phyloP scores from a whole-genome alignment of 2,797 vertebrate species.

The Hyperoplus immaculatus region DNA sequence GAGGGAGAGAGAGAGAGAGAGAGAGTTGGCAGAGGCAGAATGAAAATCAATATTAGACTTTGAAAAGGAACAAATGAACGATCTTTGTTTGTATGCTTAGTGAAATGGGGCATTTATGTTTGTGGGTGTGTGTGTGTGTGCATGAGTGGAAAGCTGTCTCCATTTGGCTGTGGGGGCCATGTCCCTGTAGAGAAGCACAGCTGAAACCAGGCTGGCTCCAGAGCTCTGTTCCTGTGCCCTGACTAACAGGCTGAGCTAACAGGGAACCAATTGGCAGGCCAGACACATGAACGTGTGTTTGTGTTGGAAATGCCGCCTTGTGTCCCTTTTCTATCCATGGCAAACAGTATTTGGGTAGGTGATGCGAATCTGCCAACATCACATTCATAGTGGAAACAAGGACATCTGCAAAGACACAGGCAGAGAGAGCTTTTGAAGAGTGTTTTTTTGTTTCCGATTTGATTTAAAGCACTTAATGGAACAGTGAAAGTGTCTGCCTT shows the following conservation, averaged over 20 bases:
- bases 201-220: constrained; percentile 72
- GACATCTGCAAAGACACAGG: constrained; percentile 41
- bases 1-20: constrained; percentile 18
- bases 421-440: constrained; percentile 12
- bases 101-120: constrained; percentile 53
- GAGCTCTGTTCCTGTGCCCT: constrained; percentile 61
- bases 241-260: constrained; percentile 80
- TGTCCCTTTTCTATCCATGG: constrained; percentile 61
- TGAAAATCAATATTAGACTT: constrained; percentile 54
- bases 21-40: constrained; percentile 33
- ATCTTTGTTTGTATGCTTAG: constrained; percentile 49
- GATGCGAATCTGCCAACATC: constrained; percentile 51
- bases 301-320: constrained; percentile 76
- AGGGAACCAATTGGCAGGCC: constrained; percentile 64
- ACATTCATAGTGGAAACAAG: constrained; percentile 48
- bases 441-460: constrained; percentile 37
- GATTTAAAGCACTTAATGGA: constrained; percentile 56
- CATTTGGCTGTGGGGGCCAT: constrained; percentile 75
- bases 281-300: constrained; percentile 67
- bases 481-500: constrained; percentile 58
- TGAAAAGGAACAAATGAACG: constrained; percentile 49
- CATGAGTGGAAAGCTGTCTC: constrained; percentile 50
- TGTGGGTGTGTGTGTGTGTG: constrained; percentile 33
- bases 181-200: constrained; percentile 65
- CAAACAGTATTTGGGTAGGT: constrained; percentile 69